Conservation (phyloP, 2,797 vertebrate genomes). For the Periparus ater region DNA sequence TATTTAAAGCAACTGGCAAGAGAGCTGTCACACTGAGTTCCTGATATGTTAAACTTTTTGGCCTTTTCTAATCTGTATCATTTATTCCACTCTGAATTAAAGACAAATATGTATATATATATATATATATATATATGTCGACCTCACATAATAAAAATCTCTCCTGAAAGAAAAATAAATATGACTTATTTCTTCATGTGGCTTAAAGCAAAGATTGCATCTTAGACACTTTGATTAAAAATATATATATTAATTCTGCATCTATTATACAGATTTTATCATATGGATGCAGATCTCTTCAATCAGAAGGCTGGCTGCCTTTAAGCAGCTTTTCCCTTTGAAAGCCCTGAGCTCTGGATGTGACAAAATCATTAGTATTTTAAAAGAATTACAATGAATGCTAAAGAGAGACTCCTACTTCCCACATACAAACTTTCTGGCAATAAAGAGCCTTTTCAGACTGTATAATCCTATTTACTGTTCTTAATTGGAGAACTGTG, state of each 20-base stretch:
- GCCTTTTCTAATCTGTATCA: not conserved
- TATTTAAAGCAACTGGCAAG: not conserved
- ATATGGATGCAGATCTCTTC: not conserved
- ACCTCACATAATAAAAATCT: not conserved
- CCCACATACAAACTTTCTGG: slow-evolving; percentile 73
- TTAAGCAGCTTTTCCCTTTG: slow-evolving; percentile 64
- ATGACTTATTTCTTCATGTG: not conserved
- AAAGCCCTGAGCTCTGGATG: slow-evolving; percentile 42
- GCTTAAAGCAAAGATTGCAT: slow-evolving; percentile 6
- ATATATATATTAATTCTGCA: not conserved
- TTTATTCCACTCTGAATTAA: not conserved
- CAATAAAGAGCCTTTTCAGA: slow-evolving; percentile 80
- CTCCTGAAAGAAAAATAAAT: not conserved
- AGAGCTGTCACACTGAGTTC: not conserved
- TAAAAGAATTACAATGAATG: slow-evolving; percentile 70
- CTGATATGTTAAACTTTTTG: not conserved
- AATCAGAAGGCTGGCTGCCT: slow-evolving; percentile 21
- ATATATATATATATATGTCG: not conserved
- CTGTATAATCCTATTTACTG: slow-evolving; percentile 79
- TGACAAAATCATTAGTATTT: slow-evolving; percentile 63
- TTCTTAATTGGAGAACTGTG: slow-evolving; percentile 79
- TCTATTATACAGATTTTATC: slow-evolving; percentile 13
- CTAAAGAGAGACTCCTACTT: slow-evolving; percentile 56
- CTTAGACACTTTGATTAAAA: slow-evolving; percentile 17
- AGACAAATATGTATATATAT: not conserved